Percentiles rank a stretch among this genome's conserved stretches.
Evolutionary conservation across 1,140 invertebrate genomes (phyloP).

Genomic region (Lysiphlebus fabarum): DNA sequence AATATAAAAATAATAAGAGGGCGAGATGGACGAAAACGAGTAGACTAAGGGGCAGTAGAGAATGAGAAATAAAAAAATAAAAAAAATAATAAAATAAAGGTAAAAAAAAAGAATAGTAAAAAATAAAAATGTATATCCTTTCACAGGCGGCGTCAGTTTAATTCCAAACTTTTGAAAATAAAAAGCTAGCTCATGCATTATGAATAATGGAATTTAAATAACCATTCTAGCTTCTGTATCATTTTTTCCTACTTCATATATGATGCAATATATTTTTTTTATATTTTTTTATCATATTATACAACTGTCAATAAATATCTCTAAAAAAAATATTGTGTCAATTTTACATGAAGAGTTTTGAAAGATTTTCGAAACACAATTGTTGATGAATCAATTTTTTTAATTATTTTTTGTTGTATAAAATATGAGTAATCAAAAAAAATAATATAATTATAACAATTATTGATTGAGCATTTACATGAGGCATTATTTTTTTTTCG

Average conservation of each 20-base stretch:
- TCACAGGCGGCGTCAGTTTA: slow-evolving; percentile 36
- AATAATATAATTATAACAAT: too few relatives aligned
- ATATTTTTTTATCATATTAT: background rate
- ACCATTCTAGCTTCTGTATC: slow-evolving; percentile 16
- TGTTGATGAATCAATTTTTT: too few relatives aligned
- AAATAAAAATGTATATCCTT: slow-evolving; percentile 34
- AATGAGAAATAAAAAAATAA: background rate
- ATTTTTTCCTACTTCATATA: slow-evolving; percentile 20
- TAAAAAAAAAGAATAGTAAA: background rate
- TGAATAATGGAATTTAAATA: slow-evolving; percentile 50
- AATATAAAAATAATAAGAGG: slow-evolving; percentile 2
- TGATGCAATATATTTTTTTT: background rate
- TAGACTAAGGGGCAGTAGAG: background rate
- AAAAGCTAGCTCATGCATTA: slow-evolving; percentile 42
- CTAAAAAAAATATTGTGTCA: slow-evolving; percentile 28
- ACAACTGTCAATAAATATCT: background rate
- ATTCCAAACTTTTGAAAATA: slow-evolving; percentile 34
- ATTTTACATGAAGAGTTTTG: slow-evolving; percentile 17
- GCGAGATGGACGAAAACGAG: background rate
- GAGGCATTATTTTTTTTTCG: too few relatives aligned
- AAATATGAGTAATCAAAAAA: too few relatives aligned
- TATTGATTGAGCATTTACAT: too few relatives aligned
- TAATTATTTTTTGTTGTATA: too few relatives aligned
- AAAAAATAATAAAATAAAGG: slow-evolving; percentile 8
- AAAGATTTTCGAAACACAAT: too few relatives aligned